phyloP scores from a whole-genome alignment of 1,140 invertebrate species.

The Drosophila kikkawai region DNA sequence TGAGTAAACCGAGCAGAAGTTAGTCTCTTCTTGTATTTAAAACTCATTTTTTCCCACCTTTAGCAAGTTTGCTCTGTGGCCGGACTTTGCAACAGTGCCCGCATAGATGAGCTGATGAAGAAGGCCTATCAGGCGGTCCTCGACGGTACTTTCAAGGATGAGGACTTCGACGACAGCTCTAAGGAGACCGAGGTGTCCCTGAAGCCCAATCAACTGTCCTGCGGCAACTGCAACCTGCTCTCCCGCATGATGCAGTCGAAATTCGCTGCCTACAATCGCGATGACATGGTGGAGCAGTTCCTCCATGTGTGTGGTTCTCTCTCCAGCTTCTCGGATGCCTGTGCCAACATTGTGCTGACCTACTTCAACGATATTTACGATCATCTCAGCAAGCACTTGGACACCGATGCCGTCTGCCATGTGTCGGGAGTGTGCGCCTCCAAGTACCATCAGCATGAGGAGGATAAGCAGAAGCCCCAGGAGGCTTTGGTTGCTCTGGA shows the following conservation, averaged over 20 bases:
- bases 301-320: constrained; percentile 88
- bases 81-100: constrained; percentile 93
- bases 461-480: constrained; percentile 76
- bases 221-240: constrained; percentile 87
- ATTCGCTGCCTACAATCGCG: constrained; percentile 86
- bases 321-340: constrained; percentile 91
- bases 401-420: constrained; percentile 89
- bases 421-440: constrained; percentile 90
- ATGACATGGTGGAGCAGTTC: constrained; percentile 87
- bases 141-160: constrained; percentile 55
- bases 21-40: neutral
- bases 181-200: constrained; percentile 3
- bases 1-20: constrained; percentile 26
- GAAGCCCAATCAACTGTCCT: constrained; percentile 73
- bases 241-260: constrained; percentile 86
- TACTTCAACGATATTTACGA: constrained; percentile 90
- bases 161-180: constrained; percentile 30
- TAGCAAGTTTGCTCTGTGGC: constrained; percentile 93
- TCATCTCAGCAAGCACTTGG: constrained; percentile 88
- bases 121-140: constrained; percentile 38
- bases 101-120: constrained; percentile 89
- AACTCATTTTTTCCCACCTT: constrained; percentile 6
- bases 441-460: constrained; percentile 88
- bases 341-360: constrained; percentile 89
- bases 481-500: constrained; percentile 86